Evolutionary conservation across 2,797 vertebrate genomes (phyloP).

Genomic region (Natrix natrix): DNA sequence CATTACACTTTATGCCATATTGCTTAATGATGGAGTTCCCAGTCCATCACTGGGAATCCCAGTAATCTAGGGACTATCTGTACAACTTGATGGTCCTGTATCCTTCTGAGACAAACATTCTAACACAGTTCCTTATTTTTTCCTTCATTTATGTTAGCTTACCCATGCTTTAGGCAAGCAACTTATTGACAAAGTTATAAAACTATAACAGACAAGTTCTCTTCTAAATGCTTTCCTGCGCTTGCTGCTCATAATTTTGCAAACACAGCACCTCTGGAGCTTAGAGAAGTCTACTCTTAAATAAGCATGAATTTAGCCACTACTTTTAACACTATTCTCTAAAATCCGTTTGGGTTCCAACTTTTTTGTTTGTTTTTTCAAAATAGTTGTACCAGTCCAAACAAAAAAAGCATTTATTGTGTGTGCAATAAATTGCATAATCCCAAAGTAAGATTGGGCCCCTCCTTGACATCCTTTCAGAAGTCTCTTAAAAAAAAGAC

Average conservation of each 20-base stretch:
- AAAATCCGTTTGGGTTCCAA: not conserved
- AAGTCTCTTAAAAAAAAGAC: not conserved
- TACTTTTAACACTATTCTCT: not conserved
- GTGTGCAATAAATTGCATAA: not conserved
- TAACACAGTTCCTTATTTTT: not conserved
- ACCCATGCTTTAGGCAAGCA: not conserved
- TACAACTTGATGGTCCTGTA: not conserved
- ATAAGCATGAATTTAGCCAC: not conserved
- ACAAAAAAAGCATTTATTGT: not conserved
- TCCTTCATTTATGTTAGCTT: not conserved
- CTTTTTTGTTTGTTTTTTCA: not conserved
- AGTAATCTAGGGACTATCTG: not conserved
- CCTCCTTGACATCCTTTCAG: not conserved
- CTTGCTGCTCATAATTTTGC: not conserved
- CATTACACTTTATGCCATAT: not conserved
- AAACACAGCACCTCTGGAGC: not conserved
- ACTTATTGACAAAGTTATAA: not conserved
- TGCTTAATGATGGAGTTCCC: not conserved
- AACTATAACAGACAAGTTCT: not conserved
- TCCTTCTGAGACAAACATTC: not conserved
- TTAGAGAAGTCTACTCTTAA: not conserved
- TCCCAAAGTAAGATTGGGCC: not conserved
- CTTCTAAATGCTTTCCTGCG: not conserved
- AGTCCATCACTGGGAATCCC: not conserved
- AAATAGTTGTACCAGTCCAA: not conserved